Percentiles rank a stretch among this genome's conserved stretches.
These are phyloP conservation scores for Junonia oenone DNA, from an alignment of 2,888 invertebrate species.

Conservation along the genomic window DNA sequence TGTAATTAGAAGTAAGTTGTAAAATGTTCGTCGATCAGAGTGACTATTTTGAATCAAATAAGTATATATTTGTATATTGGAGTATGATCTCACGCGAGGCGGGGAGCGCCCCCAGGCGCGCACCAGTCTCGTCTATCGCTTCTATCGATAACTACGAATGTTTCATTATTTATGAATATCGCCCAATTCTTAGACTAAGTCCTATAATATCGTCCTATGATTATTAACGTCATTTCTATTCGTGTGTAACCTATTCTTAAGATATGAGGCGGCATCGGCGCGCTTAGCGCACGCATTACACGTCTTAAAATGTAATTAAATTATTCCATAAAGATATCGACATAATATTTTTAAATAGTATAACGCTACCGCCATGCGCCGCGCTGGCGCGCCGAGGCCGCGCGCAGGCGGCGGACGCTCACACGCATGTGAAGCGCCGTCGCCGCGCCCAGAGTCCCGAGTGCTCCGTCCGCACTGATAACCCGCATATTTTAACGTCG, in stretches of 20 bases:
- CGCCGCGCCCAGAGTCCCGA: slow-evolving; percentile 22
- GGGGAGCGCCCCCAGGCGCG: slow-evolving; percentile 17
- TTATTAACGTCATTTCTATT: slow-evolving; percentile 22
- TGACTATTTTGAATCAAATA: slow-evolving; percentile 49
- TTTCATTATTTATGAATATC: slow-evolving; percentile 13
- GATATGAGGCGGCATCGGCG: slow-evolving; percentile 8
- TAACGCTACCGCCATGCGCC: background rate
- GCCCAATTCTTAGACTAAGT: slow-evolving; percentile 35
- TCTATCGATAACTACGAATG: slow-evolving; percentile 31
- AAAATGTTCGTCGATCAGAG: slow-evolving; percentile 40
- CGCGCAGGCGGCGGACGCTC: background rate
- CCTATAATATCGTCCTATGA: slow-evolving; percentile 18
- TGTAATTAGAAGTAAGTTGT: slow-evolving; percentile 19
- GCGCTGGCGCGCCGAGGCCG: background rate
- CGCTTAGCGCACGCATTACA: background rate
- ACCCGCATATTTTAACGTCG: slow-evolving; percentile 39
- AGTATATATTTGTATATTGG: slow-evolving; percentile 41
- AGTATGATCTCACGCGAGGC: slow-evolving; percentile 6
- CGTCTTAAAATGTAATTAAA: background rate
- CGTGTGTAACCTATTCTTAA: slow-evolving; percentile 24
- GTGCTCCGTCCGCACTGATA: slow-evolving; percentile 32
- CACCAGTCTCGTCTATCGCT: slow-evolving; percentile 39
- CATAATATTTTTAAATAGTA: background rate
- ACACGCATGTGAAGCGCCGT: background rate
- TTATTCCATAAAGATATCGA: background rate